A percentile compares a stretch with the other conserved stretches of the same genome.
phyloP scores from a whole-genome alignment of 2,888 invertebrate species.

The Parnassius glacialis region DNA sequence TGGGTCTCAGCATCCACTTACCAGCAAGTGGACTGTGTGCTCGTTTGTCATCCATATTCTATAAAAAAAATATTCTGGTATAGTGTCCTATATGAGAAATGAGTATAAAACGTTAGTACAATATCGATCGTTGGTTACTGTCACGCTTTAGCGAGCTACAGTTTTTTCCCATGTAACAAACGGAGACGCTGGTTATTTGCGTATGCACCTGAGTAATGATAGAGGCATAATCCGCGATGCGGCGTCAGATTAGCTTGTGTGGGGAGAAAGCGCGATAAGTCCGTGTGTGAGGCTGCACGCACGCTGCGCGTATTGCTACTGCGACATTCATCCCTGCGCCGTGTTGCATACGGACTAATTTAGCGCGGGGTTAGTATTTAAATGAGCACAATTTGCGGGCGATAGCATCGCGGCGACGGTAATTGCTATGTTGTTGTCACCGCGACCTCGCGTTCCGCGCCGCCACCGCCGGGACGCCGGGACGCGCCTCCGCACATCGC shows the following conservation, averaged over 20 bases:
- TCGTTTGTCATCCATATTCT: too few species aligned
- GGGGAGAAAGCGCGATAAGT: not conserved
- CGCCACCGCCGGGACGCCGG: constrained; percentile 19
- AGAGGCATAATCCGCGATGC: not conserved
- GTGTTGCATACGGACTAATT: constrained; percentile 11
- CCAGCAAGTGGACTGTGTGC: too few species aligned
- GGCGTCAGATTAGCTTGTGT: not conserved
- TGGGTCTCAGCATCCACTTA: too few species aligned
- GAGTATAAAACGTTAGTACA: too few species aligned
- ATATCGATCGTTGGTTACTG: too few species aligned
- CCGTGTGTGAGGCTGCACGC: not conserved
- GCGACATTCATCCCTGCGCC: not conserved
- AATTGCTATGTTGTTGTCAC: constrained; percentile 39
- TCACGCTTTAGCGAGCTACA: not conserved
- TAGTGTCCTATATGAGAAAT: too few species aligned
- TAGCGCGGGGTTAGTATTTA: constrained; percentile 21
- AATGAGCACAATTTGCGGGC: constrained; percentile 30
- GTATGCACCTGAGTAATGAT: not conserved
- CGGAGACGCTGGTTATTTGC: not conserved
- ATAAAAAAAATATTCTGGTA: too few species aligned
- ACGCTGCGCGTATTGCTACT: too few species aligned
- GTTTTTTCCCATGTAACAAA: not conserved
- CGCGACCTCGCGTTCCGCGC: constrained; percentile 28
- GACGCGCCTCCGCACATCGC: constrained; percentile 10
- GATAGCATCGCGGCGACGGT: constrained; percentile 29